Percentiles rank a stretch among this genome's conserved stretches.
Evolutionary conservation across 1,140 invertebrate species (phyloP).

Genomic region (Bombus polaris): DNA sequence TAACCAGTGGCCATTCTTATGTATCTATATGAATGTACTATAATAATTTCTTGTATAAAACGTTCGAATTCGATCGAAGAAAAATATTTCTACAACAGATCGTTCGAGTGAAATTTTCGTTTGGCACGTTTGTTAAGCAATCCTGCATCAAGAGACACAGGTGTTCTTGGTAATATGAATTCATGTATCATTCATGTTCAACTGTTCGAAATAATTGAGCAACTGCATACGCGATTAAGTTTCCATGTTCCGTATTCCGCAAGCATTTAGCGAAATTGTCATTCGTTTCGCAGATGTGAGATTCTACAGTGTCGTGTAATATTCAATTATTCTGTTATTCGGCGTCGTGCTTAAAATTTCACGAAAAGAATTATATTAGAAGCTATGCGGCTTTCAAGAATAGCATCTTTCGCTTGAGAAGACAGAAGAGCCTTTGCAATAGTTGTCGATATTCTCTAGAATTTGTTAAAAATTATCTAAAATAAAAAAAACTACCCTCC

Average conservation of each 20-base stretch:
- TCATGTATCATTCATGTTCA: constrained; percentile 22
- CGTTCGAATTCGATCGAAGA: background rate
- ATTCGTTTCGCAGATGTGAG: background rate
- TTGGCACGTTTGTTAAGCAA: background rate
- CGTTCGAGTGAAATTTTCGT: background rate
- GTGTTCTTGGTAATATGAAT: background rate
- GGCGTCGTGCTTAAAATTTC: background rate
- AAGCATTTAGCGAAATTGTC: background rate
- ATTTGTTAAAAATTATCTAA: too few species aligned
- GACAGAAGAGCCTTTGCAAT: too few species aligned
- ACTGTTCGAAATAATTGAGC: background rate
- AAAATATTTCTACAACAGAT: background rate
- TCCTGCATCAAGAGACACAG: background rate
- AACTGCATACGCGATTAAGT: background rate
- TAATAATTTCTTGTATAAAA: too few species aligned
- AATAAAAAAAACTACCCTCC: too few species aligned
- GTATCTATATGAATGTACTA: background rate
- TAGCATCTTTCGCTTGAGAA: too few species aligned
- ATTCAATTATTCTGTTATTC: background rate
- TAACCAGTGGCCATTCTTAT: constrained; percentile 2
- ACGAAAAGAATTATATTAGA: too few species aligned
- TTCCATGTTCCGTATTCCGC: background rate
- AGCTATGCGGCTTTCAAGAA: background rate
- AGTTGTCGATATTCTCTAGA: too few species aligned
- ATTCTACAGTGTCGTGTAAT: too few species aligned